Evolutionary conservation across 2,113 vertebrate species (phyloP), one percentile per base, ranked within the genome.

Genomic region (Notothenia rossii): DNA sequence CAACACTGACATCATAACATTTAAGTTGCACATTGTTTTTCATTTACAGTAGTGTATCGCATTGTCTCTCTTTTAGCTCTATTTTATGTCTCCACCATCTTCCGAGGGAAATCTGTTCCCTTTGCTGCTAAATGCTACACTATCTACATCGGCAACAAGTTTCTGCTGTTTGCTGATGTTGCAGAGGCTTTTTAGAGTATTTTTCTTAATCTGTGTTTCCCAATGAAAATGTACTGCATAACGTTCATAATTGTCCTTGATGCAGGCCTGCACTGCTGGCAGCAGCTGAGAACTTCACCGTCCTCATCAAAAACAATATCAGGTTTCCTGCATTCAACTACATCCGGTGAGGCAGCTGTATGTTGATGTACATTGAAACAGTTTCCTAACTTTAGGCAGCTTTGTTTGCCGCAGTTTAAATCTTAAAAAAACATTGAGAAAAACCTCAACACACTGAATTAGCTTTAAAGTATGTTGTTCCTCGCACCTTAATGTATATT

Each of bases 271-370:
- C 89, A 2, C 72, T 96, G 88, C 80, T 97, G 79, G 91, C 77
- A 20, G 93, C 93, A 12, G 96, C 96, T 0, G 95, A 96, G 88
- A 95, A 97, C 89, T 97, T 97, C 89, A 96, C 96, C 0, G 95
- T 97, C 49, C 91, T 97, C 72, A 96, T 96, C 77, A 97, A 97
- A 82, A 97, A 96, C 81, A 97, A 95, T 43, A 90, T 97, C 40
- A 72, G 95, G 3, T 98, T 97, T 73, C 96, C 96, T 0, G 94
- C 94, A n/a, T 96, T 96, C 91, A 94, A 95, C 90, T 95, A 89
- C 43, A 95, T 91, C 9, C 65, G 63, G 95, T 96, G 89, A 96
- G 93, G 17, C 10, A 0, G 1, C 3, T 59, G 29, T 11, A 20
- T 8, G 7, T 25, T 40, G 40, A 45, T 17, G 55, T 22, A 17